Evolutionary conservation across 1,140 invertebrate species (phyloP).

Genomic region (Conus ventricosus): DNA sequence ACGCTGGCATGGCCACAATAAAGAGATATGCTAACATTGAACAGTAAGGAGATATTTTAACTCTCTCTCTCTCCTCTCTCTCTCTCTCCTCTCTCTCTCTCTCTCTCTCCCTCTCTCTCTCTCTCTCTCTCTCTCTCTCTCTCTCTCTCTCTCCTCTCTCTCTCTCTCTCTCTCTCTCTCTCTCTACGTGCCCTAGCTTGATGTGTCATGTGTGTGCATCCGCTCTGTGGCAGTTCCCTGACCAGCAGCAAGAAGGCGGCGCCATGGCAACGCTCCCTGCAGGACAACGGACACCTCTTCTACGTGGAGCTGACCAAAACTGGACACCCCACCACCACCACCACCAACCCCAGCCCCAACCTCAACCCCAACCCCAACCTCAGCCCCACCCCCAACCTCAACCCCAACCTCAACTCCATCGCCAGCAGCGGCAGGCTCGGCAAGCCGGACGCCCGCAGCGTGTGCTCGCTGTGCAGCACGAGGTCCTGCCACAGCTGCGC

Average conservation of each 20-base stretch:
- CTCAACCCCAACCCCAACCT: not conserved
- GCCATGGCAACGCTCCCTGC: slow-evolving; percentile 47
- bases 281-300: slow-evolving; percentile 54
- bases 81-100: not conserved
- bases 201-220: not conserved
- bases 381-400: not conserved
- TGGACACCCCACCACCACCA: not conserved
- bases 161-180: slow-evolving; percentile 24
- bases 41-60: too few relatives aligned
- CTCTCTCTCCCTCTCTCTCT: not conserved
- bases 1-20: too few relatives aligned
- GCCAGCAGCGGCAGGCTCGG: not conserved
- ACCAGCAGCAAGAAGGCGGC: slow-evolving; percentile 24
- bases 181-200: not conserved
- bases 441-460: slow-evolving; percentile 26
- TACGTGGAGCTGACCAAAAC: slow-evolving; percentile 49
- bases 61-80: too few relatives aligned
- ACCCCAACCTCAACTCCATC: not conserved
- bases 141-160: slow-evolving; percentile 29
- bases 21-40: too few relatives aligned
- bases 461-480: slow-evolving; percentile 34
- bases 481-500: slow-evolving; percentile 35
- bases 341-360: not conserved
- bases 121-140: not conserved
- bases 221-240: slow-evolving; percentile 21